Evolutionary conservation across 2,113 vertebrate species (phyloP), one percentile per base, ranked within the genome.

Genomic region (Otolemur garnettii): DNA sequence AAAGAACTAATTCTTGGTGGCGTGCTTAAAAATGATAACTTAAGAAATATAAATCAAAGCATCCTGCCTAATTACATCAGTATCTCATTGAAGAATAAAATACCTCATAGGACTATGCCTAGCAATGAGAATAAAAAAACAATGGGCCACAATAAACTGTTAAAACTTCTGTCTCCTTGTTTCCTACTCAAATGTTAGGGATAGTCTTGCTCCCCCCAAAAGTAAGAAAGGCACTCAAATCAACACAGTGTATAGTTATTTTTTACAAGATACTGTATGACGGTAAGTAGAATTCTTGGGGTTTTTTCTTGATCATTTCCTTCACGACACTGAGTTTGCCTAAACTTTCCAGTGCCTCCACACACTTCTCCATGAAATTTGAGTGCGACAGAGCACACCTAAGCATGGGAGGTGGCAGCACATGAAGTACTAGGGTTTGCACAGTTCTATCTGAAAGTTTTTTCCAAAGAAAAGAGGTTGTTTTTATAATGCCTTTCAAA

Each of bases 161-260:
- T 60, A 77, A 80, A 79, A 78, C 53, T 91, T 91, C 64, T 26
- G 68, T 42, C 21, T 13, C 81, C 66, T 91, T 91, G 50, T 62
- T 72, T 86, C 89, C 82, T 87, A 82, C 18, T 38, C 82, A 74
- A 93, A 90, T 26, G 38, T 93, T 88, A 68, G 87, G 94, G 57
- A 85, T 62, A 94, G 87, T 18, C 35, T 92, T 97, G 79, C 22
- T 80, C 72, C 42, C 24, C 35, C 1, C 0, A 84, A 97, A 81
- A 75, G 26, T 74, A 95, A 91, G 90, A 94, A 97, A 98, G 97
- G 97, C 95, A 97, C 96, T 96, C 89, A 4, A 83, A 95, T 94
- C 60, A 97, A 96, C 75, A 92, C 45, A 94, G 71, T 80, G 78
- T 74, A 4, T 71, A 94, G 57, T 74, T 94, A 53, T 60, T 90